phyloP scores from a whole-genome alignment of 2,888 invertebrate genomes.

The Nemotelus nigrinus region DNA sequence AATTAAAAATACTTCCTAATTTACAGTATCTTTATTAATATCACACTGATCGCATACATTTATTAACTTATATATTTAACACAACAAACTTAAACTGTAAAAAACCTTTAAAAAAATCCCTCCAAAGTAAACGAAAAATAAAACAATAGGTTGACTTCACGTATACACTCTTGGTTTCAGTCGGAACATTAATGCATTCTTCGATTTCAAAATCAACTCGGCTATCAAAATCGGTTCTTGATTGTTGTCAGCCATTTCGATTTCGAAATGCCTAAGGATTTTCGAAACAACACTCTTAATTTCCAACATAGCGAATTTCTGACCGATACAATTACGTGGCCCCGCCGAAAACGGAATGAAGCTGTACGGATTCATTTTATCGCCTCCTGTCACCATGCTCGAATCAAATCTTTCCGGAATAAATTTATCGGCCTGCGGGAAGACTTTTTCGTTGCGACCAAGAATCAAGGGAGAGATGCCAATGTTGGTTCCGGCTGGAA shows the following conservation, averaged over 20 bases:
- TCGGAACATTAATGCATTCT: slow-evolving; percentile 61
- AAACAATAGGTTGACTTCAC: neutral
- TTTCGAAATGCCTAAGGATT: slow-evolving; percentile 59
- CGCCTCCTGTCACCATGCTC: slow-evolving; percentile 54
- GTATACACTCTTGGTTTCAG: slow-evolving; percentile 56
- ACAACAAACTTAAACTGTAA: too few species aligned
- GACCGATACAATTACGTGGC: slow-evolving; percentile 64
- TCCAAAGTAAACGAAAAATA: too few species aligned
- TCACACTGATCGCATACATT: too few species aligned
- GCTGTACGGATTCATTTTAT: slow-evolving; percentile 61
- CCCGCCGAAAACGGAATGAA: slow-evolving; percentile 64
- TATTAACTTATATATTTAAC: too few species aligned
- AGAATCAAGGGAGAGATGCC: slow-evolving; percentile 60
- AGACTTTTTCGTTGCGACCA: slow-evolving; percentile 59
- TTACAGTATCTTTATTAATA: too few species aligned
- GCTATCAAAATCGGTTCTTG: slow-evolving; percentile 59
- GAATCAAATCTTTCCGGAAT: slow-evolving; percentile 63
- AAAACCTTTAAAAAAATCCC: too few species aligned
- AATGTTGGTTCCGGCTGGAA: slow-evolving; percentile 62
- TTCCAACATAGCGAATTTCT: slow-evolving; percentile 64
- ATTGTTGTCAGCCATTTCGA: slow-evolving; percentile 57
- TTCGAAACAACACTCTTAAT: slow-evolving; percentile 61
- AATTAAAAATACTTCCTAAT: too few species aligned
- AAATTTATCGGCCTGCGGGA: slow-evolving; percentile 59
- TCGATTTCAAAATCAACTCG: slow-evolving; percentile 61